Evolutionary conservation across 2,888 invertebrate species (phyloP), one percentile per base, ranked within the genome.

Genomic region (Drosophila niveifrons): DNA sequence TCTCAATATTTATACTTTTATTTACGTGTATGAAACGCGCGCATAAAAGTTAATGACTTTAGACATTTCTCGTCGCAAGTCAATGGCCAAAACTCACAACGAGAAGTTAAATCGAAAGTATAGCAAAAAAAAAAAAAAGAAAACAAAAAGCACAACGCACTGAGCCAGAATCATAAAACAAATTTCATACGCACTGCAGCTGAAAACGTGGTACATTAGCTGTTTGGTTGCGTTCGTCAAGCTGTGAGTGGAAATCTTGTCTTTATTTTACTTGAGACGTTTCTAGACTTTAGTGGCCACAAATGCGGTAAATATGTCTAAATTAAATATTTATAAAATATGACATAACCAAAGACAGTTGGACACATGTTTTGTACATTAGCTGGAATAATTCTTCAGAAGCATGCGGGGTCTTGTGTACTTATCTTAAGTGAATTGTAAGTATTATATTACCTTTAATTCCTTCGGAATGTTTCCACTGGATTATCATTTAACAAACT

Each of bases 21-120:
- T 43, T 43, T 34, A 43, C n/a, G 41, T 34, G 31, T 47, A 51
- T 31, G 56, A 36, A 72, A 36, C 36, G 43, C 53, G 56, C 62
- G 62, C 58, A 52, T 62, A 75, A 79, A 82, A 85, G 85, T 74
- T 85, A 82, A 88, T 76, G 83, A 88, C 88, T 85, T 78, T 78
- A 85, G 65, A 61, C 75, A 80, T 78, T 63, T 67, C 70, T 66
- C 34, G 62, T 41, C 48, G 82, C 55, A 72, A 81, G 87, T 87
- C 87, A 81, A 78, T 69, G 87, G 73, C 82, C 82, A 64, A 73
- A 39, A 58, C 39, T 44, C 67, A 63, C 63, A 62, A 61, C 68
- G 78, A 79, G 76, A 71, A 76, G 72, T 75, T 73, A 86, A 77
- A 70, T 65, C 70, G 67, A 80, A 64, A 73, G 66, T 77, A 66